Evolutionary conservation across 1,140 invertebrate species (phyloP).

Genomic region (Akabosia matsudoensis): DNA sequence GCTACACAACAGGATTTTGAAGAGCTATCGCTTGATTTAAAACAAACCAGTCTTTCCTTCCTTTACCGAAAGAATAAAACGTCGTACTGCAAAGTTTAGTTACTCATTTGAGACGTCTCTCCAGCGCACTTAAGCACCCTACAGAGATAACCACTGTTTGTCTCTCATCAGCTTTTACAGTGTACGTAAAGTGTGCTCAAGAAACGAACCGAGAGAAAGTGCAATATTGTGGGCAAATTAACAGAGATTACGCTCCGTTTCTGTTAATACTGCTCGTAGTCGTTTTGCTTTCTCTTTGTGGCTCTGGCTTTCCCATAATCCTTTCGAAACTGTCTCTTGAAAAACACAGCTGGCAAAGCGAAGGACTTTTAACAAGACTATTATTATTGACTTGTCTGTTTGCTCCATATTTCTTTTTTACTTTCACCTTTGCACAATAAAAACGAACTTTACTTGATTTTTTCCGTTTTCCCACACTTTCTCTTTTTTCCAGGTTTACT

Average conservation of each 20-base stretch:
- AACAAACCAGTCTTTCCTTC: too few species aligned
- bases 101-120: too few species aligned
- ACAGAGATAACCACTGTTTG: too few species aligned
- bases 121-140: too few species aligned
- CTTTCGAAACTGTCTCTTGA: too few species aligned
- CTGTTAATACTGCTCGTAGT: constrained; percentile 9
- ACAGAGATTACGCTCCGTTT: constrained; percentile 30
- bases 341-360: too few species aligned
- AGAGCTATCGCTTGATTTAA: neutral
- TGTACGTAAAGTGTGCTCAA: neutral
- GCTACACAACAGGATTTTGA: too few species aligned
- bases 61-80: too few species aligned
- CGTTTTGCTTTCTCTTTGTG: neutral
- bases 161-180: too few species aligned
- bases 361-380: too few species aligned
- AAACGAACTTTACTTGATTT: constrained; percentile 6
- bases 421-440: neutral
- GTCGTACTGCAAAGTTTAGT: too few species aligned
- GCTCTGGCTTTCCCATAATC: too few species aligned
- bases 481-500: neutral
- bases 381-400: constrained; percentile 13
- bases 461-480: neutral
- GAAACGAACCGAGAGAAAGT: constrained; percentile 1
- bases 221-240: constrained; percentile 35
- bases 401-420: neutral